These are phyloP conservation scores for Enteromius argenteus DNA, from an alignment of 2,797 vertebrate genomes.

Conservation along the genomic window DNA sequence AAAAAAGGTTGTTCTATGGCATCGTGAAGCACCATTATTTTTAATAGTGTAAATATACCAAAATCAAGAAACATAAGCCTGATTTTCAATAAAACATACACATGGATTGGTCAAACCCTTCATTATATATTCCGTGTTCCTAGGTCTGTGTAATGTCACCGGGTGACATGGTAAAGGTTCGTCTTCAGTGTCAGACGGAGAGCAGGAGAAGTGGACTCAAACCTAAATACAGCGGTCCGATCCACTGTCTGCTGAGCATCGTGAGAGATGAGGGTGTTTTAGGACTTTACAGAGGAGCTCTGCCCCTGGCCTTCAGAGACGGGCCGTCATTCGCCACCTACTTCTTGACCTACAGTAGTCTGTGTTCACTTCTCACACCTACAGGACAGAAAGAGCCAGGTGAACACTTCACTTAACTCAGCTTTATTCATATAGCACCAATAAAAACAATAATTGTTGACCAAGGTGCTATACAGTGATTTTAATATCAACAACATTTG, in stretches of 20 bases:
- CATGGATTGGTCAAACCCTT: no score
- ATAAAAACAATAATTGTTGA: no score
- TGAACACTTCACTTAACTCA: neutral
- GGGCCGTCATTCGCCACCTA: constrained; percentile 84
- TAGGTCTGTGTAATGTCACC: constrained; percentile 84
- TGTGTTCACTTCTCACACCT: constrained; percentile 81
- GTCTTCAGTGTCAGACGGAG: constrained; percentile 83
- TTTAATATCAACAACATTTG: no score
- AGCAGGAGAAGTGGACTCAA: constrained; percentile 52
- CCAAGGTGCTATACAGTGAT: no score
- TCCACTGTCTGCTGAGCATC: constrained; percentile 84
- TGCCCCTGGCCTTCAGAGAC: constrained; percentile 82
- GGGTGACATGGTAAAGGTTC: constrained; percentile 86
- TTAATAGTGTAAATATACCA: no score
- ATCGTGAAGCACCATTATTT: no score
- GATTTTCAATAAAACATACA: no score
- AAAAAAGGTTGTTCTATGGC: no score
- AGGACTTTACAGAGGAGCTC: constrained; percentile 85
- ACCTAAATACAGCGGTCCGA: constrained; percentile 81
- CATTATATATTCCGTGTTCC: neutral
- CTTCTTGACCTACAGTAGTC: constrained; percentile 82
- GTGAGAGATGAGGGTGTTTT: constrained; percentile 81
- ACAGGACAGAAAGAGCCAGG: constrained; percentile 6
- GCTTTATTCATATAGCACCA: no score
- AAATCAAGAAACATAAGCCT: no score